Evolutionary conservation across 1,140 invertebrate species (phyloP), one percentile per base, ranked within the genome.

Genomic region (Thaumetopoea pityocampa): DNA sequence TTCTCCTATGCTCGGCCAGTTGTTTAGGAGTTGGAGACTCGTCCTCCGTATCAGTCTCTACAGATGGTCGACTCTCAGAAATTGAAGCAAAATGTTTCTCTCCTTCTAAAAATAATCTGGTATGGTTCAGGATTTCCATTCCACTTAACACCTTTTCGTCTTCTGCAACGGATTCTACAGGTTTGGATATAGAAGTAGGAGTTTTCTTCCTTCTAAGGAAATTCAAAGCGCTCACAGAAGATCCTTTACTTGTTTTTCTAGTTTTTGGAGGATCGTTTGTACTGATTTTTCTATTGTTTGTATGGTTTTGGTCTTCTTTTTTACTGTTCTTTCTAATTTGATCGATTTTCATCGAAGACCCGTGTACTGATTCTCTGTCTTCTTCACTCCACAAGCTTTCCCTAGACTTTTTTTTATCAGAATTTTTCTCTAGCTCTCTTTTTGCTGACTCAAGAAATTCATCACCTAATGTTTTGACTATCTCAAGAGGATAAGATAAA

Each of bases 401-500:
- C 44, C 66, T 73, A 0, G 79, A 84, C 41, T 85, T 86, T 41
- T 79, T 85, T 44, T 81, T 85, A 32, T 82, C 79, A 36, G 49
- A 67, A 55, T 77, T 67, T 47, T 80, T 83, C n/a, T 84, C 81
- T 11, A 68, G 27, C 28, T 83, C 78, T 46, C 66, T 72, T 33
- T 73, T 83, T 1, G 55, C 61, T 11, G 73, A 54, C 14, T 84
- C 84, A 16, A 86, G 74, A 68, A 73, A 83, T 35, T 86, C 84
- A 30, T 86, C 84, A 3, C 82, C 74, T 2, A 85, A 48, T 32
- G 46, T 83, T 54, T 71, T 81, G 11, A 85, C 82, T 7, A 86
- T 74, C 64, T 86, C 85, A 88, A 87, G 93, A 90, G 37, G 92
- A 86, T 76, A 97, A 89, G 47, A 93, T 89, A 84, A 94, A 89